These are phyloP conservation scores for Pterois miles DNA, from an alignment of 2,797 vertebrate species.

Conservation along the genomic window DNA sequence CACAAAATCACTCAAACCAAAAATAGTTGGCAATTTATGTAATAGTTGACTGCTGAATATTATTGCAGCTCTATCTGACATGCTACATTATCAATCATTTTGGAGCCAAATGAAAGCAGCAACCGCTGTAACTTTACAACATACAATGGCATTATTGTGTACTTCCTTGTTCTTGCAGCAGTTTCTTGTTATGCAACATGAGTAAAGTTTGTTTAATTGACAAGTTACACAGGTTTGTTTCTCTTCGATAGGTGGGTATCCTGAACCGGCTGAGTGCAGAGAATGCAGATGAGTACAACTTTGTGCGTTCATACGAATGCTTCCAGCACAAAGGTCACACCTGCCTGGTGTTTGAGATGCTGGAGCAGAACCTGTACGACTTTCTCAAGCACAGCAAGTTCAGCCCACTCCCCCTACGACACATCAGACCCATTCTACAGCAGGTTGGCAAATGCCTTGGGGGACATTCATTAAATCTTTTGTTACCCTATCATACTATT, in stretches of 20 bases:
- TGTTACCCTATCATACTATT: not conserved
- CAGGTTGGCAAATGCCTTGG: constrained; percentile 67
- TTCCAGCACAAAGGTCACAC: constrained; percentile 99
- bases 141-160: not conserved
- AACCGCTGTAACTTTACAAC: not conserved
- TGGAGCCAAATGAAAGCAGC: not conserved
- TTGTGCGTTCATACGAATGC: constrained; percentile 97
- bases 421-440: constrained; percentile 86
- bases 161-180: not conserved
- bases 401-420: constrained; percentile 92
- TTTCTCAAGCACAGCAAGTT: constrained; percentile 99
- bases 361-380: constrained; percentile 99
- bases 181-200: not conserved
- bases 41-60: too few relatives aligned
- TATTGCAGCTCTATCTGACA: not conserved
- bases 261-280: constrained; percentile 96
- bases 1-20: too few relatives aligned
- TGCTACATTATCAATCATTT: not conserved
- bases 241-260: constrained; percentile 89
- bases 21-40: too few relatives aligned
- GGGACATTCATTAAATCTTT: not conserved
- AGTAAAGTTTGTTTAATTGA: not conserved
- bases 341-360: constrained; percentile 98
- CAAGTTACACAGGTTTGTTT: not conserved
- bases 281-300: constrained; percentile 98